Percentiles rank a stretch among this genome's conserved stretches.
Conservation (phyloP, 2,888 invertebrate species). For the Steromphala cineraria region DNA sequence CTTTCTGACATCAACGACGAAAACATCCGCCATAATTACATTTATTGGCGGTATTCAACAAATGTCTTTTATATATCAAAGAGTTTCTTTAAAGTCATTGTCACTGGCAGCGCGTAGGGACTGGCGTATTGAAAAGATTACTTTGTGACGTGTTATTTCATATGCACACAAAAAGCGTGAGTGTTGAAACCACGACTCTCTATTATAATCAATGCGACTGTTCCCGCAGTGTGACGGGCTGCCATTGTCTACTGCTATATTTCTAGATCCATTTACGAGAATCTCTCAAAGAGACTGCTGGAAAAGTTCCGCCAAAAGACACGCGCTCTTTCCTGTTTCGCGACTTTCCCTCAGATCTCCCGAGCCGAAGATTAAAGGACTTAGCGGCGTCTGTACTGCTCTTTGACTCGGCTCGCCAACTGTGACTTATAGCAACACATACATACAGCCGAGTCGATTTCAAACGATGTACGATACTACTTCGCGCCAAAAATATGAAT, state of each 20-base stretch:
- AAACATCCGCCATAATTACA: too few species aligned
- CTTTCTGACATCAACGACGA: too few species aligned
- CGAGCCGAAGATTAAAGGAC: background rate
- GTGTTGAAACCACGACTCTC: background rate
- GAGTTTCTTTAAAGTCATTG: background rate
- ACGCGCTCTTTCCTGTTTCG: constrained; percentile 1
- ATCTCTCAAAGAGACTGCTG: background rate
- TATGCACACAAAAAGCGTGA: background rate
- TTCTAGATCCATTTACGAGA: background rate
- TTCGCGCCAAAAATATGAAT: constrained; percentile 10
- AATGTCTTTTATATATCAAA: background rate
- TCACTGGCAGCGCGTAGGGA: background rate
- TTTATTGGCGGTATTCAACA: too few species aligned
- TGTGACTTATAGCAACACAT: background rate
- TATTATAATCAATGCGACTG: background rate
- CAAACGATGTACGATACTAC: background rate
- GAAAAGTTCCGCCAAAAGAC: constrained; percentile 10
- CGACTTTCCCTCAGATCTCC: background rate
- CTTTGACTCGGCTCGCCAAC: background rate
- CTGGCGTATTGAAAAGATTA: background rate
- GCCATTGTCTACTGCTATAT: background rate
- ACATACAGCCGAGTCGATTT: background rate
- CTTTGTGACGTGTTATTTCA: background rate
- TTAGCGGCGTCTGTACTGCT: background rate
- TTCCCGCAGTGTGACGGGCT: background rate